Conservation (phyloP, 2,888 invertebrate species). For the Acleris laterana region DNA sequence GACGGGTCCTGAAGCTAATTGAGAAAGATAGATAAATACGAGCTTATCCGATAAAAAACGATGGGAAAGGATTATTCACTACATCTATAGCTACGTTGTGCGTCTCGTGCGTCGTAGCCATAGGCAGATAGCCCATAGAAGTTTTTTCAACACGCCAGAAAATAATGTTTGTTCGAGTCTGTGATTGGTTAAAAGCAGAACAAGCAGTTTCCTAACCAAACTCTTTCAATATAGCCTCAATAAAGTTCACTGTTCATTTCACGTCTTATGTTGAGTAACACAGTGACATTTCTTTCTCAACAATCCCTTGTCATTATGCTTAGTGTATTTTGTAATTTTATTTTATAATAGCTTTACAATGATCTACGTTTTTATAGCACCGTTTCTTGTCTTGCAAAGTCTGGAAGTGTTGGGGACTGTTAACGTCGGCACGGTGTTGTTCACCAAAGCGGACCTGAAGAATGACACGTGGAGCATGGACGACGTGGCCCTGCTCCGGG, state of each 20-base stretch:
- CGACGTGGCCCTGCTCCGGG: slow-evolving; percentile 57
- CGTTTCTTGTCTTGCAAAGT: slow-evolving; percentile 36
- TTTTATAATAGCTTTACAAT: slow-evolving; percentile 58
- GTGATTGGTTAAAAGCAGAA: too few species aligned
- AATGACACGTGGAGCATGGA: slow-evolving; percentile 55
- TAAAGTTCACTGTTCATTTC: not conserved
- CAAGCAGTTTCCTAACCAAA: too few species aligned
- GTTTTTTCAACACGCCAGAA: too few species aligned
- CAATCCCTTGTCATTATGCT: slow-evolving; percentile 44
- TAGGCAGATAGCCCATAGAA: too few species aligned
- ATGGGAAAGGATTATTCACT: too few species aligned
- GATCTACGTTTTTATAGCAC: slow-evolving; percentile 43
- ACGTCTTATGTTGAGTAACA: not conserved
- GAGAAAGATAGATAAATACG: too few species aligned
- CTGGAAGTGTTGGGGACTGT: slow-evolving; percentile 29
- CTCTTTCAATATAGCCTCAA: not conserved
- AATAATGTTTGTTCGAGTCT: too few species aligned
- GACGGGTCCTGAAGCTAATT: too few species aligned
- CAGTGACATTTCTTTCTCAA: slow-evolving; percentile 1
- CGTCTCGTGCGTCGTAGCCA: too few species aligned
- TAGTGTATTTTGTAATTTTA: slow-evolving; percentile 64
- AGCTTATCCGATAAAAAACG: too few species aligned
- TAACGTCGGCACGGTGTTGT: slow-evolving; percentile 72
- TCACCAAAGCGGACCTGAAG: slow-evolving; percentile 50
- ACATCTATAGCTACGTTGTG: too few species aligned